These are phyloP conservation scores for Pristionchus entomophagus DNA, from an alignment of 2,888 invertebrate species.

Conservation along the genomic window DNA sequence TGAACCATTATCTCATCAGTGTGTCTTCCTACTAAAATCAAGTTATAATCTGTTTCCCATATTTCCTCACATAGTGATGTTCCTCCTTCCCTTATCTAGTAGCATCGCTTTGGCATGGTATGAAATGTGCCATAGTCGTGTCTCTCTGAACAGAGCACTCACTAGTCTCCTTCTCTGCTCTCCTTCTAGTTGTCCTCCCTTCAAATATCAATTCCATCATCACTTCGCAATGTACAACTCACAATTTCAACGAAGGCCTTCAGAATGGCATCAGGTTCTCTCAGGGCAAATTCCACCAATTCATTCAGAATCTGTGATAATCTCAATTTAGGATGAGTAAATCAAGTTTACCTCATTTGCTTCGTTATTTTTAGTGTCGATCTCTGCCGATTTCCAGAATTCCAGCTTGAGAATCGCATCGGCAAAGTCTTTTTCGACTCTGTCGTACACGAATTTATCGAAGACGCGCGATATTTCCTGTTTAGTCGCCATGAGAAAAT, in stretches of 20 bases:
- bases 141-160: background rate
- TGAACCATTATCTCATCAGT: background rate
- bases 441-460: background rate
- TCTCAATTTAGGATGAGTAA: background rate
- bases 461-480: background rate
- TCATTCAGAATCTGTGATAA: background rate
- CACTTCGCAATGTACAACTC: background rate
- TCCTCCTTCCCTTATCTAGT: conserved; percentile 5
- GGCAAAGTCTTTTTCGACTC: background rate
- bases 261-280: background rate
- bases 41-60: too few species aligned
- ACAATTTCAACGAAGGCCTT: background rate
- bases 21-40: too few species aligned
- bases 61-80: background rate
- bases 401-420: background rate
- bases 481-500: background rate
- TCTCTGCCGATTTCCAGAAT: background rate
- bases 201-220: background rate
- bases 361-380: background rate
- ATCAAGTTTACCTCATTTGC: background rate
- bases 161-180: background rate
- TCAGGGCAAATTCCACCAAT: background rate
- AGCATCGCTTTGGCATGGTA: background rate
- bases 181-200: background rate
- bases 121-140: background rate